Evolutionary conservation across 2,113 vertebrate genomes (phyloP).

Genomic region (Lucifuga dentata): DNA sequence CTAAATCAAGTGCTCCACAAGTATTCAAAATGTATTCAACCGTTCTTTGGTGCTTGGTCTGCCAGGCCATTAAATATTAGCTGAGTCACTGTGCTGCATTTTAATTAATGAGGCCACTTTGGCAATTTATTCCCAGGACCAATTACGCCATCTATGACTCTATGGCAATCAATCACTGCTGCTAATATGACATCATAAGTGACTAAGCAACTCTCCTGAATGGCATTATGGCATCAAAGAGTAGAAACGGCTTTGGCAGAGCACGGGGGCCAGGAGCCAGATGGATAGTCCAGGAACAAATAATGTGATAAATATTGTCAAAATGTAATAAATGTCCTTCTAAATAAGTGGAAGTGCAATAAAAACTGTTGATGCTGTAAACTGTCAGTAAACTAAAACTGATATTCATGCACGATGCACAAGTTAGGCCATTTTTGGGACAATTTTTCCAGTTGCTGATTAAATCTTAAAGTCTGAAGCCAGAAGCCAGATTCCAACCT

Average conservation of each 20-base stretch:
- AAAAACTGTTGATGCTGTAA: no score
- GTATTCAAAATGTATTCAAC: constrained; percentile 61
- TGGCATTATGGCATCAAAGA: constrained; percentile 47
- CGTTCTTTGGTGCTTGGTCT: constrained; percentile 49
- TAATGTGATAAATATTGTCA: constrained; percentile 2
- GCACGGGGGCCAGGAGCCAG: constrained; percentile 20
- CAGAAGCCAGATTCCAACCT: no score
- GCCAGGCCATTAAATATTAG: constrained; percentile 58
- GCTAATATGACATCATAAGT: constrained; percentile 76
- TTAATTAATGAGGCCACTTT: constrained; percentile 75
- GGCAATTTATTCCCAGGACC: constrained; percentile 69
- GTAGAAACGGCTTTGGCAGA: constrained; percentile 32
- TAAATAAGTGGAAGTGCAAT: no score
- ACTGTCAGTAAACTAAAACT: no score
- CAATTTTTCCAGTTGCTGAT: no score
- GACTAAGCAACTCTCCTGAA: constrained; percentile 64
- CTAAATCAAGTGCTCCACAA: constrained; percentile 49
- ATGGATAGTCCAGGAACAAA: constrained; percentile 14
- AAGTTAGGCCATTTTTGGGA: no score
- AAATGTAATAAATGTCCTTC: no score
- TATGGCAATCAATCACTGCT: constrained; percentile 60
- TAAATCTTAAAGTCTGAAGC: no score
- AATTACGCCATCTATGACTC: constrained; percentile 69
- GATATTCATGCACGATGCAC: no score
- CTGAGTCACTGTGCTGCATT: constrained; percentile 62